Conservation (phyloP, 92 coral and sea anemone species). For the Hydrozoanthus gracilis region DNA sequence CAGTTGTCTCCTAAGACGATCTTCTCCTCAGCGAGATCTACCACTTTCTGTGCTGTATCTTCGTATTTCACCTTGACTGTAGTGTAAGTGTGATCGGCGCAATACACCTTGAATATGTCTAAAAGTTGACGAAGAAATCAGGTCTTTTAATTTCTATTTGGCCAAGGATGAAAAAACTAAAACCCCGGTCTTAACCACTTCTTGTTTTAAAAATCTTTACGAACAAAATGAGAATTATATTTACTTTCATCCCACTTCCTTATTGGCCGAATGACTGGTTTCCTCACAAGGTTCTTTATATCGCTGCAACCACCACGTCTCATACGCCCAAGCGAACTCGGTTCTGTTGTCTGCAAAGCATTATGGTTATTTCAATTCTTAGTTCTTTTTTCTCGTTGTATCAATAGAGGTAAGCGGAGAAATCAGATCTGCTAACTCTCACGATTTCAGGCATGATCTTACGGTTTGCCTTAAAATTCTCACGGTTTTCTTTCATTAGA, state of each 20-base stretch:
- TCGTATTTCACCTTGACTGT: slow-evolving; percentile 79
- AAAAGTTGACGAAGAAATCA: too few species aligned
- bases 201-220: too few species aligned
- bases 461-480: slow-evolving; percentile 8
- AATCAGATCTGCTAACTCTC: neutral
- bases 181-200: too few species aligned
- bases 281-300: neutral
- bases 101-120: slow-evolving; percentile 88
- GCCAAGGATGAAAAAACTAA: too few species aligned
- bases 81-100: slow-evolving; percentile 93
- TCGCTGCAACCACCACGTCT: slow-evolving; percentile 43
- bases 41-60: slow-evolving; percentile 80
- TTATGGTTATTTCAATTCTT: neutral
- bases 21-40: slow-evolving; percentile 82
- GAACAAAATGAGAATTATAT: neutral
- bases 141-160: too few species aligned
- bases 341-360: neutral
- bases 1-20: slow-evolving; percentile 86
- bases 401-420: too few species aligned
- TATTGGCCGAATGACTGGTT: slow-evolving; percentile 23
- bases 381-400: too few species aligned
- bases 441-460: slow-evolving; percentile 1
- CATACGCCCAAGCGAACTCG: neutral
- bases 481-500: slow-evolving; percentile 12
- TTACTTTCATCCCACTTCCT: slow-evolving; percentile 44